phyloP scores from a whole-genome alignment of 2,888 invertebrate species.

The Lasius fuliginosus region DNA sequence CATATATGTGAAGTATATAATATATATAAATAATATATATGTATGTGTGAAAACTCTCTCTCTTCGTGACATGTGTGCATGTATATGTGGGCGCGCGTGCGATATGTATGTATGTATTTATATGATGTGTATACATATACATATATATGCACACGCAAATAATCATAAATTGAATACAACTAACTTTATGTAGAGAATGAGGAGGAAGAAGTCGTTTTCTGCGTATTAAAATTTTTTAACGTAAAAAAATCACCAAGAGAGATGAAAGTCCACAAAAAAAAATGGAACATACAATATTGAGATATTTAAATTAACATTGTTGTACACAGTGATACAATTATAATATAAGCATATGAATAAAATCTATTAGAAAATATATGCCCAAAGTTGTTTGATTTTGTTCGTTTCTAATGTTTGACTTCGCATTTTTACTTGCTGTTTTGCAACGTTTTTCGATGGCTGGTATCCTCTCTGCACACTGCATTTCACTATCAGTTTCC shows the following conservation, averaged over 20 bases:
- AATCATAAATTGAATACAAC: slow-evolving; percentile 81
- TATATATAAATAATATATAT: slow-evolving; percentile 70
- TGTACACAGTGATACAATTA: slow-evolving; percentile 87
- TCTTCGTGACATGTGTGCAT: slow-evolving; percentile 70
- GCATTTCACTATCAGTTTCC: slow-evolving; percentile 79
- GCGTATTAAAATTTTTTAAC: slow-evolving; percentile 85
- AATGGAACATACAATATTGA: slow-evolving; percentile 81
- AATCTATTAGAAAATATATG: slow-evolving; percentile 86
- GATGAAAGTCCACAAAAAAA: slow-evolving; percentile 83
- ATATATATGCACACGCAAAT: slow-evolving; percentile 77
- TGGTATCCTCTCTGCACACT: slow-evolving; percentile 84
- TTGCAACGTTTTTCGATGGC: slow-evolving; percentile 72
- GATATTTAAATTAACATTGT: slow-evolving; percentile 86
- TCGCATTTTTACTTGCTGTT: slow-evolving; percentile 58
- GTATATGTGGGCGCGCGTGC: slow-evolving; percentile 74
- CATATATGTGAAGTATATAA: slow-evolving; percentile 73
- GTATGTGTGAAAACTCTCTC: slow-evolving; percentile 69
- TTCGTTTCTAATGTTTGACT: slow-evolving; percentile 66
- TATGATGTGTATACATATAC: slow-evolving; percentile 69
- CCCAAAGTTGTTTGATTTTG: slow-evolving; percentile 78
- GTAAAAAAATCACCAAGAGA: slow-evolving; percentile 77
- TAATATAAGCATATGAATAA: slow-evolving; percentile 86
- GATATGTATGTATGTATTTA: slow-evolving; percentile 75
- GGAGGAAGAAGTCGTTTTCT: slow-evolving; percentile 80
- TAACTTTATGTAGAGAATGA: slow-evolving; percentile 82